phyloP scores from a whole-genome alignment of 2,797 vertebrate species.

The Diplodus sargus region DNA sequence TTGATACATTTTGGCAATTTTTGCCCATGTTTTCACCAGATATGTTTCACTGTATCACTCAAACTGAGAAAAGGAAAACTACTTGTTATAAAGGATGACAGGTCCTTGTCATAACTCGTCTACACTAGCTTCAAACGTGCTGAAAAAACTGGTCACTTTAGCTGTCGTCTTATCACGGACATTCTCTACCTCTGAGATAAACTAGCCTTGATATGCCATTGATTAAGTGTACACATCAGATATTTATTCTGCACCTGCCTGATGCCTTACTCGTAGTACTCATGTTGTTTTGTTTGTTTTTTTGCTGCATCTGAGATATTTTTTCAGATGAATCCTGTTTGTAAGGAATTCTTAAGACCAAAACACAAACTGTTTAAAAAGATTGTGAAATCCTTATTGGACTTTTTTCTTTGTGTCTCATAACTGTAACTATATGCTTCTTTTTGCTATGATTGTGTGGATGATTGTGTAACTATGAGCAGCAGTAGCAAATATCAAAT shows the following conservation, averaged over 20 bases:
- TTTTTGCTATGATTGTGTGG: constrained; percentile 61
- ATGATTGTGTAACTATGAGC: constrained; percentile 59
- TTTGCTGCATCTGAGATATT: constrained; percentile 51
- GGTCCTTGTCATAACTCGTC: constrained; percentile 45
- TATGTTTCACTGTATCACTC: constrained; percentile 39
- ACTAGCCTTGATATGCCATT: constrained; percentile 71
- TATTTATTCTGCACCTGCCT: constrained; percentile 81
- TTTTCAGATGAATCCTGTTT: constrained; percentile 57
- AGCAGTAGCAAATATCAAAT: constrained; percentile 56
- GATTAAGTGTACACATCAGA: constrained; percentile 60
- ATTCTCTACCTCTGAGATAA: constrained; percentile 86
- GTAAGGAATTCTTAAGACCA: constrained; percentile 40
- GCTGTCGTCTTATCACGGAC: constrained; percentile 71
- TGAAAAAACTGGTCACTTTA: constrained; percentile 52
- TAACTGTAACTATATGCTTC: constrained; percentile 36
- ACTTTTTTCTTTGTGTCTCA: constrained; percentile 37
- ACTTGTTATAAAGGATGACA: constrained; percentile 48
- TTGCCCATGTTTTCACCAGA: constrained; percentile 54
- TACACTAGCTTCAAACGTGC: constrained; percentile 49
- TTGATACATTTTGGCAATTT: constrained; percentile 70
- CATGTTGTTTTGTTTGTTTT: constrained; percentile 58
- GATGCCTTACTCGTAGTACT: constrained; percentile 82
- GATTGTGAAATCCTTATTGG: constrained; percentile 48
- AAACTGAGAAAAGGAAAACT: constrained; percentile 52
- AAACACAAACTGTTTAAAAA: constrained; percentile 29